Conservation (phyloP, 2,113 vertebrate species). For the Gobius niger region DNA sequence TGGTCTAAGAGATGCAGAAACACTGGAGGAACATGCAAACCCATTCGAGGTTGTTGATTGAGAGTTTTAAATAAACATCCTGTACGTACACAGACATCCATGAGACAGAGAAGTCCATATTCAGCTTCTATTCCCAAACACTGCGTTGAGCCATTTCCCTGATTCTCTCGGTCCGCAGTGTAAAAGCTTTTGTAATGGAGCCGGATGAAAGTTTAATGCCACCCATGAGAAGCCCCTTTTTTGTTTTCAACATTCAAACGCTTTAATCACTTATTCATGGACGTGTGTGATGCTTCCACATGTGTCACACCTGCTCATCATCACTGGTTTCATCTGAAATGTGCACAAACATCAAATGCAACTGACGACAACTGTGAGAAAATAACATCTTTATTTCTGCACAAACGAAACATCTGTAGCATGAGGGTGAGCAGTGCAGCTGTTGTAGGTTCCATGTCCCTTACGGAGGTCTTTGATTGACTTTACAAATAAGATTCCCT, state of each 20-base stretch:
- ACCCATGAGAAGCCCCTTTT: background rate
- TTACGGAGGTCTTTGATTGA: too few species aligned
- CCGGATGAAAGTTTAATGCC: constrained; percentile 27
- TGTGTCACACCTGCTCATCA: background rate
- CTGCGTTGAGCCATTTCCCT: constrained; percentile 15
- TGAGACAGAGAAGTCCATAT: background rate
- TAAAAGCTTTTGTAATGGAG: background rate
- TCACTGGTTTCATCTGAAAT: background rate
- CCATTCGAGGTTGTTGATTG: too few species aligned
- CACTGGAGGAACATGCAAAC: too few species aligned
- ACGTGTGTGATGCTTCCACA: background rate
- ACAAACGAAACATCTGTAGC: too few species aligned
- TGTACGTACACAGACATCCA: too few species aligned
- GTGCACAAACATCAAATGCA: background rate
- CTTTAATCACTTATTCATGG: constrained; percentile 5
- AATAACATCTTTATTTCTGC: too few species aligned
- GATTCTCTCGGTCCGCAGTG: background rate
- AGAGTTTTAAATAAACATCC: too few species aligned
- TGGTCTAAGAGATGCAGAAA: too few species aligned
- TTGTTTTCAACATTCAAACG: constrained; percentile 19
- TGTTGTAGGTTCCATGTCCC: too few species aligned
- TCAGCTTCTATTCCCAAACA: background rate
- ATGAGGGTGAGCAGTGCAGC: too few species aligned
- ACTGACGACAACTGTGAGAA: background rate
- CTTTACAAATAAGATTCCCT: too few species aligned